Percentiles rank a stretch among this genome's conserved stretches.
These are phyloP conservation scores for Chironomus riparius DNA, from an alignment of 2,888 invertebrate genomes.

Conservation along the genomic window DNA sequence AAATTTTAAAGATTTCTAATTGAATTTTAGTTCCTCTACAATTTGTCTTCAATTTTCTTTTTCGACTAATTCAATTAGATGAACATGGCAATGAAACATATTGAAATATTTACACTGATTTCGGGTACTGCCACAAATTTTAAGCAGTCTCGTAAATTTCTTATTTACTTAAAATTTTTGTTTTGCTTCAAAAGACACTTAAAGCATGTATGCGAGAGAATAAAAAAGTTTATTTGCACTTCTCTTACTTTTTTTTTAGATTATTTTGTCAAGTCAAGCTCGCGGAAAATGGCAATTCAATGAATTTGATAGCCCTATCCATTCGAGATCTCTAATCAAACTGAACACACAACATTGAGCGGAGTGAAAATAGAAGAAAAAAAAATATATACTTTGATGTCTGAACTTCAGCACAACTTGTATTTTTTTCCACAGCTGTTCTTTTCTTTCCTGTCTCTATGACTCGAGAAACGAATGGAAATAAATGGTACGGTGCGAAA, in stretches of 20 bases:
- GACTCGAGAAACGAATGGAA: conserved; percentile 7
- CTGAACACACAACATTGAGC: conserved; percentile 3
- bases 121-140: too few species aligned
- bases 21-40: too few species aligned
- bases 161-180: too few species aligned
- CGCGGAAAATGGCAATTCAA: not conserved
- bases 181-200: too few species aligned
- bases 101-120: too few species aligned
- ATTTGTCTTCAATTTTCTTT: too few species aligned
- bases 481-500: conserved; percentile 1
- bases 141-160: too few species aligned
- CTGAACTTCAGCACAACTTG: not conserved
- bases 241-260: not conserved
- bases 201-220: too few species aligned
- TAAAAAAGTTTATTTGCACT: not conserved
- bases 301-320: conserved; percentile 5
- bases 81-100: too few species aligned
- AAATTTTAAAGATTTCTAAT: too few species aligned
- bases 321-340: conserved; percentile 25
- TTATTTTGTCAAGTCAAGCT: not conserved
- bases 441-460: not conserved
- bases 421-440: not conserved
- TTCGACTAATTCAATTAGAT: too few species aligned
- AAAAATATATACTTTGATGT: not conserved
- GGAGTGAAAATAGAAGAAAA: not conserved